Evolutionary conservation across 2,797 vertebrate genomes (phyloP).

Genomic region (Parauchenoglanis punctatus): DNA sequence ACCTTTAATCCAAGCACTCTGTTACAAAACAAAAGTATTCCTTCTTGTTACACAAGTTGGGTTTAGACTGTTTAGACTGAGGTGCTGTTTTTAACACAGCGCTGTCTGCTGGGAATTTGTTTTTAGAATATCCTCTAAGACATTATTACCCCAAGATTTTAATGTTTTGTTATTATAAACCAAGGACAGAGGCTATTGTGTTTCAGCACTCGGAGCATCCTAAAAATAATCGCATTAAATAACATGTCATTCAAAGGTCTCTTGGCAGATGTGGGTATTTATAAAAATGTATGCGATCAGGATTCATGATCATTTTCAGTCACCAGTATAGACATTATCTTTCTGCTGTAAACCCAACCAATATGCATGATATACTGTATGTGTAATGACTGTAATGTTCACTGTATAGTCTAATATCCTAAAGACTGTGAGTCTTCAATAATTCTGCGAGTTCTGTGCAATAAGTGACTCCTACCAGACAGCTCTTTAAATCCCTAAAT

Average conservation of each 20-base stretch:
- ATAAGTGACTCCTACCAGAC: background rate
- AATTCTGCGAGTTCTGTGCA: background rate
- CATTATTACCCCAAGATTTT: background rate
- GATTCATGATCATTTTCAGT: background rate
- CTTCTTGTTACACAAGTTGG: background rate
- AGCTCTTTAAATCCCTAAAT: background rate
- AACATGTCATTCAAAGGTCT: background rate
- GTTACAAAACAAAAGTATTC: background rate
- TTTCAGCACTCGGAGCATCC: background rate
- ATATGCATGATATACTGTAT: background rate
- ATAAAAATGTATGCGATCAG: background rate
- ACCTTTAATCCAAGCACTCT: background rate
- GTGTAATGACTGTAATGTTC: background rate
- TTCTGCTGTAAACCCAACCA: background rate
- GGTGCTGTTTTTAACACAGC: background rate
- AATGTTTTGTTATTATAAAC: constrained; percentile 1
- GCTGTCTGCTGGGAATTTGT: background rate
- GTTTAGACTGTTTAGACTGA: background rate
- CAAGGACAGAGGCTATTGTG: background rate
- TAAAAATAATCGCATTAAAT: background rate
- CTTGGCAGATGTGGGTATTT: background rate
- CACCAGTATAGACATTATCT: background rate
- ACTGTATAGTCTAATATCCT: background rate
- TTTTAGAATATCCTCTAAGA: background rate
- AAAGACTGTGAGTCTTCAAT: background rate